phyloP scores from a whole-genome alignment of 2,113 vertebrate genomes.

The Empidonax traillii region DNA sequence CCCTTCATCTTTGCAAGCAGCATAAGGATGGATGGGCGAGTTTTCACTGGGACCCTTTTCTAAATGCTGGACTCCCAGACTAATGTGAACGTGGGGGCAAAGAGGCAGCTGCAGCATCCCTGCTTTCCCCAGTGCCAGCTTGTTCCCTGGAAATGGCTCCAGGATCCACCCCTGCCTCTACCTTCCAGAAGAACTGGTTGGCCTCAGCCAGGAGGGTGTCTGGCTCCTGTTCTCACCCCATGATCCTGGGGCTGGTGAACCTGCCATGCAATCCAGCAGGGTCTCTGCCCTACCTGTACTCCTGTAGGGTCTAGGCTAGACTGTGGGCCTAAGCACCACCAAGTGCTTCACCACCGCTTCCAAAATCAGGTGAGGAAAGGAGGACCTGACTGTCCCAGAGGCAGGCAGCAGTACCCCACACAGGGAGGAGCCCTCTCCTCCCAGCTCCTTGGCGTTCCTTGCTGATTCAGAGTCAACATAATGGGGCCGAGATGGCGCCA shows the following conservation, averaged over 20 bases:
- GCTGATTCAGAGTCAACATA: slow-evolving; percentile 49
- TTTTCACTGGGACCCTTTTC: background rate
- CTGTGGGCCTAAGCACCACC: fast-evolving
- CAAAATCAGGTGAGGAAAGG: background rate
- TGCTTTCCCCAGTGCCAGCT: background rate
- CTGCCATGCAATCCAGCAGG: fast-evolving
- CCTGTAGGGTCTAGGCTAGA: background rate
- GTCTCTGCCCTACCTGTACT: background rate
- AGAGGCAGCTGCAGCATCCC: background rate
- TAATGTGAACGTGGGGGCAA: background rate
- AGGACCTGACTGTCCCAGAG: background rate
- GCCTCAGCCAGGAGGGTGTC: background rate
- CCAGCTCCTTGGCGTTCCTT: background rate
- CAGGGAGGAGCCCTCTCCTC: slow-evolving; percentile 37
- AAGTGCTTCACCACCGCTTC: background rate
- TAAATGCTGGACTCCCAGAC: background rate
- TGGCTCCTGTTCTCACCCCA: fast-evolving
- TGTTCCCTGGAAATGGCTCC: background rate
- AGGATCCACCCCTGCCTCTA: background rate
- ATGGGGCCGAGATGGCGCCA: slow-evolving; percentile 41
- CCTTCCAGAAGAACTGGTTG: slow-evolving; percentile 28
- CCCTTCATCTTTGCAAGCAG: background rate
- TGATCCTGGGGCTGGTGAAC: fast-evolving
- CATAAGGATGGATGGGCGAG: fast-evolving
- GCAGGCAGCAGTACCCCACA: background rate